Percentiles rank a stretch among this genome's conserved stretches.
Conservation (phyloP, 1,140 invertebrate genomes). For the Ostrea edulis region DNA sequence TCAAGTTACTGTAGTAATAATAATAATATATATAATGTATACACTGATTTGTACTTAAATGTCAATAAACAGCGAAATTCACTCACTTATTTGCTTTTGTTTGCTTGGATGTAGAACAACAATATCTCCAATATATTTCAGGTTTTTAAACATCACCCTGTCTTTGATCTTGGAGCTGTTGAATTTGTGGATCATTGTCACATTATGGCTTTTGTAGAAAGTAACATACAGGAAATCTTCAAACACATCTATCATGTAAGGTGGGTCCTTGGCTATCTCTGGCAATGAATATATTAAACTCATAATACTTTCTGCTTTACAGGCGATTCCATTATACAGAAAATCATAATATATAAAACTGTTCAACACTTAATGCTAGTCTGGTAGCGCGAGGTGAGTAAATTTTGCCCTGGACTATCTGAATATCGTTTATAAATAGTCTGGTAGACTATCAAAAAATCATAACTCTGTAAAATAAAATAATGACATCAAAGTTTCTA, state of each 20-base stretch:
- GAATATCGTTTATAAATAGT: no score
- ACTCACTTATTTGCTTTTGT: conserved; percentile 72
- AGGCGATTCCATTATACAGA: neutral
- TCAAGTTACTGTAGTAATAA: no score
- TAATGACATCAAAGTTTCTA: no score
- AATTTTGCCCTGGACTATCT: no score
- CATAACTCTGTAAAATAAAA: no score
- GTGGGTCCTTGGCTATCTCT: conserved; percentile 75
- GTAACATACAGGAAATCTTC: conserved; percentile 87
- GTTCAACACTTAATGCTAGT: no score
- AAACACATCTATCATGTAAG: conserved; percentile 87
- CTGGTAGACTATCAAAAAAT: no score
- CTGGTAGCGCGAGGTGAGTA: no score
- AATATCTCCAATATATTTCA: conserved; percentile 62
- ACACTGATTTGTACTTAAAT: no score
- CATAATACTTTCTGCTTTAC: neutral
- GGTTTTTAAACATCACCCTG: conserved; percentile 52
- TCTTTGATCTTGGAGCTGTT: conserved; percentile 41
- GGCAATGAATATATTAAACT: neutral
- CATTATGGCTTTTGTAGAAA: conserved; percentile 83
- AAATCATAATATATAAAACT: neutral
- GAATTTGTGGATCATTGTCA: conserved; percentile 87
- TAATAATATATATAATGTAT: no score
- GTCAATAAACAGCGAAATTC: conserved; percentile 59
- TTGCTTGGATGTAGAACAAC: conserved; percentile 69